Evolutionary conservation across 2,113 vertebrate species (phyloP).

Genomic region (Epinephelus fuscoguttatus): DNA sequence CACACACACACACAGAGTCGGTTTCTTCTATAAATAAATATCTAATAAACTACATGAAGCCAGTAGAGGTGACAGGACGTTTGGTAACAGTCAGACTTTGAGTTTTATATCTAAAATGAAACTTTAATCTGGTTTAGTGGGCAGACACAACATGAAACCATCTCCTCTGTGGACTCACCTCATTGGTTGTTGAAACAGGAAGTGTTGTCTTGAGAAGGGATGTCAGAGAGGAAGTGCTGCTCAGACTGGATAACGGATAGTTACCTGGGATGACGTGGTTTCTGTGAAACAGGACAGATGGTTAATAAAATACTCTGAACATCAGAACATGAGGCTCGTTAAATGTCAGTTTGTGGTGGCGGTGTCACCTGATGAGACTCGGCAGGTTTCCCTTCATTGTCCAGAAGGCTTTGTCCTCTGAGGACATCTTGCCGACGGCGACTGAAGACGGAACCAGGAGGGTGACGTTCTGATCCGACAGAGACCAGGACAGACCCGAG

Average conservation of each 20-base stretch:
- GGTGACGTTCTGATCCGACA: slow-evolving; percentile 88
- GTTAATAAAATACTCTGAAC: too few relatives aligned
- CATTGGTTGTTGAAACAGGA: slow-evolving; percentile 81
- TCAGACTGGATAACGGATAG: slow-evolving; percentile 84
- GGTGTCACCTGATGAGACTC: slow-evolving; percentile 87
- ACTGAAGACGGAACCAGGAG: slow-evolving; percentile 88
- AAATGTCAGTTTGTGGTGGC: too few relatives aligned
- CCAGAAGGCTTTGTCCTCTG: slow-evolving; percentile 90
- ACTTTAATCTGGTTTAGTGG: too few relatives aligned
- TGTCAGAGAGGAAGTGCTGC: slow-evolving; percentile 80
- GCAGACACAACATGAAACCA: not conserved
- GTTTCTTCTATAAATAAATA: too few relatives aligned
- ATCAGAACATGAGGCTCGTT: too few relatives aligned
- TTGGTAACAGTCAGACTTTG: too few relatives aligned
- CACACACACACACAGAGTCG: not conserved
- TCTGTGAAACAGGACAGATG: slow-evolving; percentile 70
- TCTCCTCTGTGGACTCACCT: slow-evolving; percentile 80
- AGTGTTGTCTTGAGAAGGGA: slow-evolving; percentile 86
- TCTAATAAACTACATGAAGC: too few relatives aligned
- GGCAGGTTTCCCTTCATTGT: slow-evolving; percentile 84
- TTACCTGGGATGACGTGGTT: slow-evolving; percentile 86
- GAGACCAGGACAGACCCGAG: slow-evolving; percentile 77
- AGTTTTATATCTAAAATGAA: too few relatives aligned
- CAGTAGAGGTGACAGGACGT: too few relatives aligned
- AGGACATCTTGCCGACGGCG: slow-evolving; percentile 86